Evolutionary conservation across 2,888 invertebrate genomes (phyloP), one percentile per base, ranked within the genome.

Genomic region (Agonopterix subpropinquella): DNA sequence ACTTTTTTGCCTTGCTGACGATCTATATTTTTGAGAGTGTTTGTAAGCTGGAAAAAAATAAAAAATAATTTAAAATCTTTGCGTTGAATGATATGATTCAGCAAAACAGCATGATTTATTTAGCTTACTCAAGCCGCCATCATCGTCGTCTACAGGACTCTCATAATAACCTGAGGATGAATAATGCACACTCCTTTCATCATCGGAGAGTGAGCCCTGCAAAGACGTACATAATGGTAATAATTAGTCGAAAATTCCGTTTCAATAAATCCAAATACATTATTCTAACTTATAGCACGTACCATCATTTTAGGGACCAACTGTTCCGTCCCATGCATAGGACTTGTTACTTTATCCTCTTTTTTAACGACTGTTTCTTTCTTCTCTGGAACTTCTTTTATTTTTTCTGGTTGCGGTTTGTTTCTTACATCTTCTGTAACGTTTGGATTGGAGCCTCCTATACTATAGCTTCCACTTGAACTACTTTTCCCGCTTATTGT

Each of bases 91-190:
- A 9, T 8, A 18, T 11, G 39, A 41, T 9, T 1, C 3, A 43
- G 10, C 10, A 43, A 43, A 13, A 8, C 18, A 11, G 13, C 9
- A 42, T 7, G 11, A 11, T 42, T 11, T 8, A 42, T 39, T 39
- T 39, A 42, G 53, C 78, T 66, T 80, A 87, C 88, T 89, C 73
- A 89, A 77, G 47, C 89, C 89, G 53, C 86, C 89, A 59, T 86
- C 81, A 61, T 90, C 91, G 59, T 91, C 91, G 62, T 93, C 93
- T 53, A 91, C 90, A 10, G 93, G 92, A 70, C 93, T 93, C 74
- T 93, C 93, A 68, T 93, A 93, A 73, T 93, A 93, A 1, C 93
- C 93, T 2, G 93, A 93, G 4, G 93, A 93, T 36, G 93, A 93
- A 73, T 93, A 93, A 54, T 92, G 92, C 55, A 89, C 92, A 77